Evolutionary conservation across 2,797 vertebrate genomes (phyloP), one percentile per base, ranked within the genome.

Genomic region (Notolepis coatsorum): DNA sequence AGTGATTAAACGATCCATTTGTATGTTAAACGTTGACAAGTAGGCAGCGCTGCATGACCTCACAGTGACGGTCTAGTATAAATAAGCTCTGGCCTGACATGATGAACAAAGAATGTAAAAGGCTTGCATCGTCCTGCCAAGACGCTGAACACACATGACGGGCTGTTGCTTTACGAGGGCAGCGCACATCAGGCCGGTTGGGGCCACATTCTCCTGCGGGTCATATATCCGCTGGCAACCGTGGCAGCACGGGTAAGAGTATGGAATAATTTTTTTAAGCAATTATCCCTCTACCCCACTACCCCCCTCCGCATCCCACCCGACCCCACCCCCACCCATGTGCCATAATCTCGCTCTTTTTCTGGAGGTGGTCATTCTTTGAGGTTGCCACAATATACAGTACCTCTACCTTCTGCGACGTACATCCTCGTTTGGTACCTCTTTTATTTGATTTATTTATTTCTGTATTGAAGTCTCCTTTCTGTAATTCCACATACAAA

Each of bases 151-250:
- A 77, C 46, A 75, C 61, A 70, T 45, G 60, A 53, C 55, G 75
- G 61, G 45, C 61, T 75, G 75, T 49, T 43, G 45, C 58, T 82
- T 82, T 80, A 82, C 71, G 61, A 65, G 79, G 30, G 50, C 15
- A 46, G 56, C n/a, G 68, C 57, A 56, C 37, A 56, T 50, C 37
- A 27, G 25, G 5, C 49, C 57, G 69, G 63, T 46, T 1, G 20
- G 70, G 53, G 70, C 74, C 43, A 67, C 54, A 69, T 64, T 71
- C 58, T 75, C 73, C 61, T 39, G 18, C 61, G 69, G 75, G 73
- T 70, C 47, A 48, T 64, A 30, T 68, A 61, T 70, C 65, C 73
- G 59, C 52, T 47, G 46, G 69, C 71, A 74, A 76, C 27, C 59
- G 54, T 52, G 61, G 71, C n/a, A 77, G 37, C 58, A 78, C n/a